Percentiles rank a stretch among this genome's conserved stretches.
These are phyloP conservation scores for Pachyseris speciosa DNA, from an alignment of 64 coral and sea anemone species.

Conservation along the genomic window DNA sequence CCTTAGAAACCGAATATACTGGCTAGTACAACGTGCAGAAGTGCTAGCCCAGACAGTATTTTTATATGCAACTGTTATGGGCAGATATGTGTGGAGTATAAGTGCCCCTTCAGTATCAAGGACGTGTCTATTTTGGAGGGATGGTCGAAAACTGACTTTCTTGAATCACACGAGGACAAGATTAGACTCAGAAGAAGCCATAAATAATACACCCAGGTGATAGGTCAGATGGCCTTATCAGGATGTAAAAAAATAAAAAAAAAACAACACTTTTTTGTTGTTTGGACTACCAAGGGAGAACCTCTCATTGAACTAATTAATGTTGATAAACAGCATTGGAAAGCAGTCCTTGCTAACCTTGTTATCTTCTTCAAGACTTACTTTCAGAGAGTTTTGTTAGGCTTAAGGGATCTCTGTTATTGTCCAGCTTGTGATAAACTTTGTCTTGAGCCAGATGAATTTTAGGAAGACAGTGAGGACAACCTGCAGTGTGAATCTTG, in stretches of 20 bases:
- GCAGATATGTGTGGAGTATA: not conserved
- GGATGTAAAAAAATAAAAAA: too few relatives aligned
- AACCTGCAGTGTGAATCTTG: conserved; percentile 4
- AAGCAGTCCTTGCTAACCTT: conserved; percentile 21
- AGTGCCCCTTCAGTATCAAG: not conserved
- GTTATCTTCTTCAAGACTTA: conserved; percentile 33
- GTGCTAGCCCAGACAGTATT: not conserved
- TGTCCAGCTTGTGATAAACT: conserved; percentile 22
- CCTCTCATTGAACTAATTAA: conserved; percentile 19
- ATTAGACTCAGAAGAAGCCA: not conserved
- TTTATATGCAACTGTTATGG: not conserved
- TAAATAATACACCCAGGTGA: not conserved
- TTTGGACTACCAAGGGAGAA: conserved; percentile 6
- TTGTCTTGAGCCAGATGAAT: conserved; percentile 39
- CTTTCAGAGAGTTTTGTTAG: conserved; percentile 26
- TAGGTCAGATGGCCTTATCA: not conserved
- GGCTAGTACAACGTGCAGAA: conserved; percentile 2
- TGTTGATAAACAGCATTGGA: conserved; percentile 40
- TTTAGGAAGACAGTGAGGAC: conserved; percentile 36
- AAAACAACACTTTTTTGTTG: too few relatives aligned
- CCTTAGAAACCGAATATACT: conserved; percentile 24
- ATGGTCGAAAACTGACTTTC: not conserved
- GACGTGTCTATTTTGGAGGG: not conserved
- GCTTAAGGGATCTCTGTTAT: conserved; percentile 30
- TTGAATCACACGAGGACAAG: not conserved